Percentiles rank a stretch among this genome's conserved stretches.
These are phyloP conservation scores for Drosophila navojoa DNA, from an alignment of 1,140 invertebrate species.

Conservation along the genomic window DNA sequence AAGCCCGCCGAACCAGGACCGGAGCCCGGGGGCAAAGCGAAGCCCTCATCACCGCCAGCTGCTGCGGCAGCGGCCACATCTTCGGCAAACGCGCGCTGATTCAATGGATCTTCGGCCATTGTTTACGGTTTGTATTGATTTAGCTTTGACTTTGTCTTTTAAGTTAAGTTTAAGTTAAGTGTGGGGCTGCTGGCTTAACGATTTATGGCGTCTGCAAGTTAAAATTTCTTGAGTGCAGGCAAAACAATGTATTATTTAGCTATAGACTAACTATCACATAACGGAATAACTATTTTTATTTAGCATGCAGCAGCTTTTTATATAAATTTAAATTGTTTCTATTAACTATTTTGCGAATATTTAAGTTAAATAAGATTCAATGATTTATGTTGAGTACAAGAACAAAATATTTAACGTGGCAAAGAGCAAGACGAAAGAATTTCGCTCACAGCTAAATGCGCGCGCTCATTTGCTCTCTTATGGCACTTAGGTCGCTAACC, in stretches of 20 bases:
- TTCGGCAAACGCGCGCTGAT: slow-evolving; percentile 78
- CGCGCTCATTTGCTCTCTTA: slow-evolving; percentile 6
- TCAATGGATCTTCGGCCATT: slow-evolving; percentile 77
- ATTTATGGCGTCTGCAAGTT: slow-evolving; percentile 37
- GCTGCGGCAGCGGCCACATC: slow-evolving; percentile 72
- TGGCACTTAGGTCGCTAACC: slow-evolving; percentile 1
- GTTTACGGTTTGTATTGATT: slow-evolving; percentile 45
- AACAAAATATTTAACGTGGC: slow-evolving; percentile 35
- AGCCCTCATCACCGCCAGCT: slow-evolving; percentile 62
- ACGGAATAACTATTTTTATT: slow-evolving; percentile 1
- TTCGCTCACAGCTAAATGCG: neutral
- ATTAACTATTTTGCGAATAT: neutral
- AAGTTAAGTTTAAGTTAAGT: slow-evolving; percentile 8
- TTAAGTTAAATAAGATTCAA: neutral
- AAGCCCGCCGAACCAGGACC: slow-evolving; percentile 59
- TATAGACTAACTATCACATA: neutral
- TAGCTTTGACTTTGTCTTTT: neutral
- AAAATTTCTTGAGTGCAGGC: slow-evolving; percentile 8
- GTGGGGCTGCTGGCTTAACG: slow-evolving; percentile 30
- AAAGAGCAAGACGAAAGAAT: neutral
- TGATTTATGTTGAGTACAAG: neutral
- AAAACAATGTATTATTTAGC: neutral
- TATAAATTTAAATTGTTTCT: neutral
- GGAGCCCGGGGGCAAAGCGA: slow-evolving; percentile 45
- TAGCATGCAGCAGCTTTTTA: slow-evolving; percentile 2